Percentiles rank a stretch among this genome's conserved stretches.
phyloP scores from a whole-genome alignment of 1,140 invertebrate species.

The Lepidurus apus region DNA sequence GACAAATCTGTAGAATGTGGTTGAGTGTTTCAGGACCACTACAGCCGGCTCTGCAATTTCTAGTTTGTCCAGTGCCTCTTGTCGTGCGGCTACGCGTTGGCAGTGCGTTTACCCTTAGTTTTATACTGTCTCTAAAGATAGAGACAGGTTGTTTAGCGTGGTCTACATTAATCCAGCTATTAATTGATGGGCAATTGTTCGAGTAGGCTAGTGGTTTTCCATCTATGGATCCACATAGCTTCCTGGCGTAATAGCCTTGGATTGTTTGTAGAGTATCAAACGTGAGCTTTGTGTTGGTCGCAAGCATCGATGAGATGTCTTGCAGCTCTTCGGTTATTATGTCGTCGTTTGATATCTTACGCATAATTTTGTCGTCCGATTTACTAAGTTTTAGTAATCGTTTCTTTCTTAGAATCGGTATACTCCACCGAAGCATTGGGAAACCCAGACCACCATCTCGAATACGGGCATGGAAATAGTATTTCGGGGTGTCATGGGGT shows the following conservation, averaged over 20 bases:
- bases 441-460: slow-evolving; percentile 42
- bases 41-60: slow-evolving; percentile 40
- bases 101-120: slow-evolving; percentile 37
- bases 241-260: neutral
- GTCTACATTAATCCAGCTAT: neutral
- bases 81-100: slow-evolving; percentile 33
- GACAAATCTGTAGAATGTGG: slow-evolving; percentile 44
- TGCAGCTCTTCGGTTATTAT: no score
- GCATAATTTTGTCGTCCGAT: neutral
- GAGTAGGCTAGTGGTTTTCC: neutral
- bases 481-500: slow-evolving; percentile 41
- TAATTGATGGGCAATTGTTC: neutral
- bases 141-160: neutral
- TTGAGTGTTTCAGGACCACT: slow-evolving; percentile 41
- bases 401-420: neutral
- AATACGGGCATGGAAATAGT: slow-evolving; percentile 41
- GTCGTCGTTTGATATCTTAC: no score
- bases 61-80: slow-evolving; percentile 27
- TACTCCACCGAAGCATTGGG: slow-evolving; percentile 32
- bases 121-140: slow-evolving; percentile 37
- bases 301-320: neutral
- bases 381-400: neutral
- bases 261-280: neutral
- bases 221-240: neutral
- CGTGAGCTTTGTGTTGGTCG: neutral